Base-by-base conservation (phyloP, 2,888 invertebrate genomes). In the Stenotaenia linearis region DNA sequence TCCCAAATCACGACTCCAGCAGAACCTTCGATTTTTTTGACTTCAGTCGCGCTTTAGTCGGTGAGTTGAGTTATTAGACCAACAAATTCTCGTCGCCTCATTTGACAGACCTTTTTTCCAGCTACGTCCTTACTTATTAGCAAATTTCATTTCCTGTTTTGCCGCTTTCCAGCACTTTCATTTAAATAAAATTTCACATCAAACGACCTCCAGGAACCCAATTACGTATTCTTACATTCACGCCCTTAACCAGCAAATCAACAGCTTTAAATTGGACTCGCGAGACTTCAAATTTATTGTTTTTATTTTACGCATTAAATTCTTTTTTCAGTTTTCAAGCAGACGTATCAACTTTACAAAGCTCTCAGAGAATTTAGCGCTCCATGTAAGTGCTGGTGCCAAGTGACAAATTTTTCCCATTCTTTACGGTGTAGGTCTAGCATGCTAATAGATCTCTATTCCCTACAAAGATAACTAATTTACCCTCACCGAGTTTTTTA, bases 301-400 rank as follows among this genome's bases (percentile, higher is more conserved):
- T n/a, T n/a, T n/a, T n/a, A n/a, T n/a, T n/a, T n/a, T n/a, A n/a
- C n/a, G 21, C 30, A 76, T 35, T 25, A 77, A 37, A 21, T 23
- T 25, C n/a, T 21, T 23, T 23, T 28, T 77, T 77, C 78, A 81
- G 81, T 81, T 10, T 79, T 81, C 45, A 79, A 80, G 77, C 81
- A 81, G 75, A 81, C 81, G 37, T 81, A 81, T 28, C 80, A 81
- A 69, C 78, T 81, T 28, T 81, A 81, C 77, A 81, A 76, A 80
- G 81, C 81, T n/a, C 77, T 81, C 56, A 78, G 81, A 40, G 81
- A 81, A 76, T 81, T 81, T 78, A 81, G 81, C 78, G 78, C 80
- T 76, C 81, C 81, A 37, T 81, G 81, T 80, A 81, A 81, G 81
- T 81, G 56, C 28, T 35, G 40, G 61, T 79, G 79, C 69, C 75